These are phyloP conservation scores for Notechis scutatus DNA, from an alignment of 2,113 vertebrate species.

Conservation along the genomic window DNA sequence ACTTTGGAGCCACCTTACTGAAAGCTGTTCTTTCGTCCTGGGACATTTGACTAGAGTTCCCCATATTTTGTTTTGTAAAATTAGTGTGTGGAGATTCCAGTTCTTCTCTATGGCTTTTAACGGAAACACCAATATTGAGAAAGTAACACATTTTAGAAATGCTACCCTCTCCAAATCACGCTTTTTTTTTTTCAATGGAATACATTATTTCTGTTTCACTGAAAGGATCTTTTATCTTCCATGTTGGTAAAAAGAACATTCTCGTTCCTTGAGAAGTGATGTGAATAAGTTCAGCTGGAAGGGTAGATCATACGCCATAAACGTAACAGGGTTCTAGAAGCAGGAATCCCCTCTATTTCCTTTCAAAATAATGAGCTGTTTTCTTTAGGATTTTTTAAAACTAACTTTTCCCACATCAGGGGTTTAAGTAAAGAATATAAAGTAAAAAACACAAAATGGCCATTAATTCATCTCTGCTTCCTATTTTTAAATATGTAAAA, in stretches of 20 bases:
- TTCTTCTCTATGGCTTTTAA: background rate
- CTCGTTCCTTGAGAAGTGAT: background rate
- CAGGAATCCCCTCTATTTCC: background rate
- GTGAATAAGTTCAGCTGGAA: background rate
- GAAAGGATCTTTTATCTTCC: background rate
- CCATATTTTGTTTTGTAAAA: background rate
- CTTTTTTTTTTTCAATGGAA: background rate
- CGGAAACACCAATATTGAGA: background rate
- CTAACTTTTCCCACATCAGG: background rate
- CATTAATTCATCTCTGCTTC: background rate
- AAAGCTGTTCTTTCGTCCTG: conserved; percentile 4
- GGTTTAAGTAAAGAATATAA: background rate
- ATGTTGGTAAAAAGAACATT: background rate
- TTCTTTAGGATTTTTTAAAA: background rate
- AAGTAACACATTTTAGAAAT: background rate
- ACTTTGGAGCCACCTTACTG: background rate
- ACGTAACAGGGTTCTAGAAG: background rate
- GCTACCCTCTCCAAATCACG: background rate
- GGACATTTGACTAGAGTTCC: background rate
- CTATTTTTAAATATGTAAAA: background rate
- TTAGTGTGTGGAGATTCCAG: background rate
- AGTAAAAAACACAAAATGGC: background rate
- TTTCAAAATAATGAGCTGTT: background rate
- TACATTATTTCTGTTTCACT: background rate
- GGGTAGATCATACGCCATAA: background rate